Conservation (phyloP, 2,113 vertebrate genomes). For the Siphamia tubifer region DNA sequence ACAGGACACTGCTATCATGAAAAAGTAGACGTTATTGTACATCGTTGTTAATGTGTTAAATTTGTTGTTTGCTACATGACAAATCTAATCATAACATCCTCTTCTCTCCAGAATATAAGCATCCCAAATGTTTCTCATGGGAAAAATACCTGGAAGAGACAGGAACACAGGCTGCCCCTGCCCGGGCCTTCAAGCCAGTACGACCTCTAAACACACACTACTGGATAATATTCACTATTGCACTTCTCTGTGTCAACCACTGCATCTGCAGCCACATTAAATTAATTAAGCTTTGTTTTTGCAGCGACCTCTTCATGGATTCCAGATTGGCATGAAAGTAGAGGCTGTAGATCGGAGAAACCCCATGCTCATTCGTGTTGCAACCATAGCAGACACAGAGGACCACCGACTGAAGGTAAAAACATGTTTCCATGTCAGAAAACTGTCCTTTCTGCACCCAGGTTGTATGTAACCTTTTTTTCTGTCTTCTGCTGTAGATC, state of each 20-base stretch:
- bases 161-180: conserved; percentile 86
- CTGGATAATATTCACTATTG: neutral
- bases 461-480: neutral
- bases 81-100: conserved; percentile 6
- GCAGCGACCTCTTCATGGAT: conserved; percentile 81
- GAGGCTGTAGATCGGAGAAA: conserved; percentile 84
- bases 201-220: neutral
- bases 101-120: conserved; percentile 80
- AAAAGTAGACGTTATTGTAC: no score
- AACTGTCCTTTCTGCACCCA: neutral
- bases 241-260: no score
- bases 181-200: conserved; percentile 90
- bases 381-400: conserved; percentile 75
- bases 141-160: conserved; percentile 90
- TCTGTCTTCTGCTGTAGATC: conserved; percentile 67
- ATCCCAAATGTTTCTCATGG: conserved; percentile 87
- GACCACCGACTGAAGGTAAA: conserved; percentile 80
- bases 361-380: conserved; percentile 80
- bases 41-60: neutral
- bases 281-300: neutral
- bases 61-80: neutral
- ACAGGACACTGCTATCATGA: no score
- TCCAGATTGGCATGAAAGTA: conserved; percentile 81
- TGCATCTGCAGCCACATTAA: neutral
- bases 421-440: neutral